A percentile compares a stretch with the other conserved stretches of the same genome.
Evolutionary conservation across 2,888 invertebrate genomes (phyloP).

Genomic region (Chalcosyrphus nemorum): DNA sequence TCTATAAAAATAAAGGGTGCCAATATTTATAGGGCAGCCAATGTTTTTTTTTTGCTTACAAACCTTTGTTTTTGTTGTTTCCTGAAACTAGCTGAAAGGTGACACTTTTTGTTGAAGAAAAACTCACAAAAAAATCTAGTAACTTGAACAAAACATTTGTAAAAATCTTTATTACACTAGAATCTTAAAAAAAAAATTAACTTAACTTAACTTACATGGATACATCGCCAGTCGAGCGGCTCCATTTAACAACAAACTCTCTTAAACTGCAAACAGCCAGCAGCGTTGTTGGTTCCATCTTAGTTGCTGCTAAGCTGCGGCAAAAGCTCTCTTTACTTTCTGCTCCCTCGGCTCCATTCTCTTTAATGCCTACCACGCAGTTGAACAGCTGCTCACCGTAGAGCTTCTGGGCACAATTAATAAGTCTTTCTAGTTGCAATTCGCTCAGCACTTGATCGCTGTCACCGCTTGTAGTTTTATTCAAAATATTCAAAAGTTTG

Average conservation of each 20-base stretch:
- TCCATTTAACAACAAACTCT: slow-evolving; percentile 74
- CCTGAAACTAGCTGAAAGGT: too few species aligned
- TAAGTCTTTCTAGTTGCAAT: slow-evolving; percentile 76
- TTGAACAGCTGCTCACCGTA: slow-evolving; percentile 75
- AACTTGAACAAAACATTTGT: slow-evolving; percentile 11
- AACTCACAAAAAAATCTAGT: too few species aligned
- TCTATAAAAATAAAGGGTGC: too few species aligned
- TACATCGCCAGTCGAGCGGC: background rate
- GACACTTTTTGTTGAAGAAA: too few species aligned
- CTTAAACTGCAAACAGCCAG: slow-evolving; percentile 69
- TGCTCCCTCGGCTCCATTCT: slow-evolving; percentile 77
- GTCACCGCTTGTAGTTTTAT: slow-evolving; percentile 76
- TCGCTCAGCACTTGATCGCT: slow-evolving; percentile 74
- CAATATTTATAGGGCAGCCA: too few species aligned
- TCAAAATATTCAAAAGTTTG: slow-evolving; percentile 78
- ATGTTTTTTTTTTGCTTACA: too few species aligned
- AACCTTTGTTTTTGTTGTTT: too few species aligned
- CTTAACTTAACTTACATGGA: background rate
- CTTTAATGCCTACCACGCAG: slow-evolving; percentile 76
- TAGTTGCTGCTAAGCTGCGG: slow-evolving; percentile 66
- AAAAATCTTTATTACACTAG: slow-evolving; percentile 16
- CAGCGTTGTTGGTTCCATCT: slow-evolving; percentile 52
- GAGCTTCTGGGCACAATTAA: slow-evolving; percentile 78
- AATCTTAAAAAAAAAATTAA: background rate
- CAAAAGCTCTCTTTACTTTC: slow-evolving; percentile 76